Evolutionary conservation across 2,888 invertebrate species (phyloP).

Genomic region (Dynastes tityus): DNA sequence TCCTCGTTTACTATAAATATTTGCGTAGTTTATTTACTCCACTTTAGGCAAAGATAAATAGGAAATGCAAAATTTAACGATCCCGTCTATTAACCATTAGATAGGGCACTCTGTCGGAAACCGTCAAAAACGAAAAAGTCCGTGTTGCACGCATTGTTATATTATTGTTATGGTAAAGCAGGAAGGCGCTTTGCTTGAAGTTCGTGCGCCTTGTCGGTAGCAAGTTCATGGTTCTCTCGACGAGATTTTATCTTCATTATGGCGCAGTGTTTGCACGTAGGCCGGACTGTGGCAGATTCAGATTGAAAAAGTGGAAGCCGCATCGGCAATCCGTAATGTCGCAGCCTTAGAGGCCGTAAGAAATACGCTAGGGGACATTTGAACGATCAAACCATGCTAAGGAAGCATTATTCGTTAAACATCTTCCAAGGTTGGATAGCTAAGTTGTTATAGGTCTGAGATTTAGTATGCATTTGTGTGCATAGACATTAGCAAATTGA

Average conservation of each 20-base stretch:
- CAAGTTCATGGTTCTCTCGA: constrained; percentile 39
- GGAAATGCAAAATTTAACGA: background rate
- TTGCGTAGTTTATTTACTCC: too few relatives aligned
- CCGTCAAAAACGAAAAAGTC: constrained; percentile 10
- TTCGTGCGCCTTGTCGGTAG: constrained; percentile 27
- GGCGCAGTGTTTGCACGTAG: constrained; percentile 23
- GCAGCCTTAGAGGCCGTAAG: background rate
- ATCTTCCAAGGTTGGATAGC: background rate
- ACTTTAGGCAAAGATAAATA: background rate
- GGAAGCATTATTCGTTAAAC: background rate
- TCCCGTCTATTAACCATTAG: background rate
- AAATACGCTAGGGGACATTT: background rate
- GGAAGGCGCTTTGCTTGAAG: constrained; percentile 33
- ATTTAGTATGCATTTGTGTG: background rate
- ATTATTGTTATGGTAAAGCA: constrained; percentile 38
- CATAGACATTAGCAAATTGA: background rate
- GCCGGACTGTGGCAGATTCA: constrained; percentile 10
- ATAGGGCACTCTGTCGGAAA: constrained; percentile 2
- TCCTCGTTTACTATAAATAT: background rate
- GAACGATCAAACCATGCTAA: background rate
- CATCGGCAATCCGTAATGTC: constrained; percentile 9
- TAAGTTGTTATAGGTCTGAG: background rate
- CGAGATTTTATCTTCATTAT: constrained; percentile 31
- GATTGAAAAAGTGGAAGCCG: constrained; percentile 23
- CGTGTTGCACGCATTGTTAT: constrained; percentile 19